phyloP scores from a whole-genome alignment of 64 coral and sea anemone genomes.

The Hydrozoanthus tunicans region DNA sequence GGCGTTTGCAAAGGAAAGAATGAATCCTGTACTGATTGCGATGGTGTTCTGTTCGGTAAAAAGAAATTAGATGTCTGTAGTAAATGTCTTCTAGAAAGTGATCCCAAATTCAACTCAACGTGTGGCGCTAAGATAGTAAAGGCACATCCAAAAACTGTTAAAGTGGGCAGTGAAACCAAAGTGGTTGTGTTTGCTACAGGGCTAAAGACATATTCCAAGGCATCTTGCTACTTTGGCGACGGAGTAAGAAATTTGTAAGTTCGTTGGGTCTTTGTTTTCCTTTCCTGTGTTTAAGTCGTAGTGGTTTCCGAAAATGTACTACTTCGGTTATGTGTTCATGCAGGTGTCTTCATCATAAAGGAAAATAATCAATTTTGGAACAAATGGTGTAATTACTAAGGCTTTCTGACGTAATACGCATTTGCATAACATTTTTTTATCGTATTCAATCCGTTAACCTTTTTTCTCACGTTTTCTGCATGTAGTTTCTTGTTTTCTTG shows the following conservation, averaged over 20 bases:
- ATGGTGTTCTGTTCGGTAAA: conserved; percentile 35
- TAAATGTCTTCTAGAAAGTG: conserved; percentile 27
- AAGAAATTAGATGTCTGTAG: conserved; percentile 11
- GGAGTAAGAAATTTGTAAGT: conserved; percentile 7
- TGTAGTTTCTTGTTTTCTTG: too few relatives aligned
- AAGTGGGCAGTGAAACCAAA: background rate
- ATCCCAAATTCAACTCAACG: conserved; percentile 8
- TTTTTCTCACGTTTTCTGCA: too few relatives aligned
- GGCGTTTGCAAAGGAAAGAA: conserved; percentile 26
- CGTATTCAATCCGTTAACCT: too few relatives aligned
- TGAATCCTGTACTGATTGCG: conserved; percentile 31
- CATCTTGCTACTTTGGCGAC: background rate
- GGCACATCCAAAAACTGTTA: background rate
- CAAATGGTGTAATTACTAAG: background rate
- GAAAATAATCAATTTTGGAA: background rate
- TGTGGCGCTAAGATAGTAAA: conserved; percentile 23
- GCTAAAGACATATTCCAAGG: background rate
- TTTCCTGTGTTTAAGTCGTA: background rate
- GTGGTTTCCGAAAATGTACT: background rate
- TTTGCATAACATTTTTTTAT: too few relatives aligned
- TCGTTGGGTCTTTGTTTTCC: background rate
- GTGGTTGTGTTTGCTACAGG: background rate
- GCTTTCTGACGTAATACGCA: too few relatives aligned
- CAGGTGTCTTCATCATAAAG: background rate
- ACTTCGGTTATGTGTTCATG: background rate